Evolutionary conservation across 2,797 vertebrate genomes (phyloP).

Genomic region (Falco cherrug): DNA sequence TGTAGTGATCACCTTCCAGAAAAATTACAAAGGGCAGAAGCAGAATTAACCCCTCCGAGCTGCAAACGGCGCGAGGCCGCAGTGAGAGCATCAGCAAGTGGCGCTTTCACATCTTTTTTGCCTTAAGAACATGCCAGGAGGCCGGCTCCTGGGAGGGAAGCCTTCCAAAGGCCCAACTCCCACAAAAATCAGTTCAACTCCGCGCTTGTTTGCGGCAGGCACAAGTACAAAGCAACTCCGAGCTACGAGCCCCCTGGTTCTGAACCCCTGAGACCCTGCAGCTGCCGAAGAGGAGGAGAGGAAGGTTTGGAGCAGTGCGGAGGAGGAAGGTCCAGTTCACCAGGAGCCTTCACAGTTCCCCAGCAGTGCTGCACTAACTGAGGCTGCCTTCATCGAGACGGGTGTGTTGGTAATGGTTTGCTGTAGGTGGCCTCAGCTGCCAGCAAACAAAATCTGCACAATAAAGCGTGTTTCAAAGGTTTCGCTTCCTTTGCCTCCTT

Average conservation of each 20-base stretch:
- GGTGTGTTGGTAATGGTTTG: rapidly evolving
- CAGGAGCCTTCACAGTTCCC: rapidly evolving
- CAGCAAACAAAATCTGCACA: not conserved
- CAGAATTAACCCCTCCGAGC: not conserved
- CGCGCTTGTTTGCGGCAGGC: not conserved
- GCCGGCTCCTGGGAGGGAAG: not conserved
- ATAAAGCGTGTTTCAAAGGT: rapidly evolving
- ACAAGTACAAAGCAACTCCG: not conserved
- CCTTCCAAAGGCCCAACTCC: not conserved
- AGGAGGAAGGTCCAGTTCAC: not conserved
- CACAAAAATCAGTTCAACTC: not conserved
- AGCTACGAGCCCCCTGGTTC: not conserved
- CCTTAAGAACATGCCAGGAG: not conserved
- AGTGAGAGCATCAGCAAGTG: rapidly evolving
- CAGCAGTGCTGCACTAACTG: not conserved
- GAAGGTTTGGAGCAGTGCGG: not conserved
- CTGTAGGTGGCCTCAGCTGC: not conserved
- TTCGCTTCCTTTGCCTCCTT: not conserved
- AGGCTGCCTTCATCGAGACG: rapidly evolving
- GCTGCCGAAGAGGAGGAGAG: not conserved
- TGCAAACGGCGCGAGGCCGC: rapidly evolving
- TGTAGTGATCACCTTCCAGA: not conserved
- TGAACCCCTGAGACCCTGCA: not conserved
- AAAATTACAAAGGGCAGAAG: not conserved
- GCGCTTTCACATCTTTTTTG: not conserved